Evolutionary conservation across 2,888 invertebrate species (phyloP).

Genomic region (Nomada goodeniana): DNA sequence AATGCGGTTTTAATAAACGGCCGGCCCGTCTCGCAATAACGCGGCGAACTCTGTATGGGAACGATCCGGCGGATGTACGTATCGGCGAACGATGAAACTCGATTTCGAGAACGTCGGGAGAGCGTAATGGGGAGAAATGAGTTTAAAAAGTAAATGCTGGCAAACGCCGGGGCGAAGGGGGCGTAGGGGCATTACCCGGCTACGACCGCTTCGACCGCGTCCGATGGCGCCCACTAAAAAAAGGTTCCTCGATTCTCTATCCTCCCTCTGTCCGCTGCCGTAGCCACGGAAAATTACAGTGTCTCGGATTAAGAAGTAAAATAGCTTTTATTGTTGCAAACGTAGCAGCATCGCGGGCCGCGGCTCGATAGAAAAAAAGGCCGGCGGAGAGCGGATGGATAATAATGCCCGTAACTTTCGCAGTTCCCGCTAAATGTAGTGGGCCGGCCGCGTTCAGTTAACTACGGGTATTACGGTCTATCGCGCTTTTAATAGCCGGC

Average conservation of each 20-base stretch:
- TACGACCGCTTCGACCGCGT: constrained; percentile 5
- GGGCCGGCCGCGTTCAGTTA: constrained; percentile 61
- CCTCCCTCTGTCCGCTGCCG: not conserved
- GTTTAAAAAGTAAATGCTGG: constrained; percentile 48
- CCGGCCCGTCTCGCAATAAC: constrained; percentile 23
- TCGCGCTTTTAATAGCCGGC: constrained; percentile 73
- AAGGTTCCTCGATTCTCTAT: constrained; percentile 25
- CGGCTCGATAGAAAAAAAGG: constrained; percentile 68
- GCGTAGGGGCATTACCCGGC: not conserved
- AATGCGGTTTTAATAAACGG: constrained; percentile 32
- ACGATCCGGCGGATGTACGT: constrained; percentile 3
- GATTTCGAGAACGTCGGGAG: constrained; percentile 43
- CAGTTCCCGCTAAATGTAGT: constrained; percentile 68
- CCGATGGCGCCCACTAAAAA: constrained; percentile 35
- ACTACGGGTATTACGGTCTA: constrained; percentile 73
- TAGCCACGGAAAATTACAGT: constrained; percentile 64
- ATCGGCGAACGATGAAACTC: constrained; percentile 46
- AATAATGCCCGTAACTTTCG: constrained; percentile 71
- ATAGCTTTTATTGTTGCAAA: constrained; percentile 68
- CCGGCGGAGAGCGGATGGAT: constrained; percentile 59
- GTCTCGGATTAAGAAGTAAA: constrained; percentile 72
- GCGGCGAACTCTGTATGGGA: constrained; percentile 18
- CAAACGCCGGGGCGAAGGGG: constrained; percentile 6
- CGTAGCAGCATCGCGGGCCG: constrained; percentile 55
- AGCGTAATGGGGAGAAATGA: constrained; percentile 50